These are phyloP conservation scores for Heliothis subflexa DNA, from an alignment of 1,140 invertebrate species.

Conservation along the genomic window DNA sequence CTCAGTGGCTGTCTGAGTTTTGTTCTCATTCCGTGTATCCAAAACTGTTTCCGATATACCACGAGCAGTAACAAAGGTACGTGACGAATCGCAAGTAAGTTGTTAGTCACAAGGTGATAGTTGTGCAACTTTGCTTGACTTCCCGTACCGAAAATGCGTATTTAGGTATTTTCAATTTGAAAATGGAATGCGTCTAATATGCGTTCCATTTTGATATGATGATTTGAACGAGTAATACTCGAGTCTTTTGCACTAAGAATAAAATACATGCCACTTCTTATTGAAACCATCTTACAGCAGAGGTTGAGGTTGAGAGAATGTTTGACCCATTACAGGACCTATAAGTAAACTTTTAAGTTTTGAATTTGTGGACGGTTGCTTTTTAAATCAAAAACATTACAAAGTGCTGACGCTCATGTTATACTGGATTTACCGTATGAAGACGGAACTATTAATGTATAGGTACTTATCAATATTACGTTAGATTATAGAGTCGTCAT, in stretches of 20 bases:
- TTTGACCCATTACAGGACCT: no score
- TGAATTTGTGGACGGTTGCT: no score
- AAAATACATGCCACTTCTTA: no score
- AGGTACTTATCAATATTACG: conserved; percentile 34
- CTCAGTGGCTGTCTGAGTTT: background rate
- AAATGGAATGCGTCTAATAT: no score
- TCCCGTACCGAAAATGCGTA: background rate
- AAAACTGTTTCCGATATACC: background rate
- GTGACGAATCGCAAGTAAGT: conserved; percentile 36
- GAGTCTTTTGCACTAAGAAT: no score
- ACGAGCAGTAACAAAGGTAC: conserved; percentile 35
- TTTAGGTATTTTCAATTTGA: no score
- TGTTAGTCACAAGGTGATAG: conserved; percentile 30
- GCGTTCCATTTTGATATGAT: no score
- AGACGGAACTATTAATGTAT: conserved; percentile 27
- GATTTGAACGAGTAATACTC: no score
- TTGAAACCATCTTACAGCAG: no score
- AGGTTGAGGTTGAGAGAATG: no score
- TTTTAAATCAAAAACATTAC: background rate
- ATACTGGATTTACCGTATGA: background rate
- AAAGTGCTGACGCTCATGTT: background rate
- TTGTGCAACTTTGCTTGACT: conserved; percentile 22
- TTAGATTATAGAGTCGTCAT: conserved; percentile 6
- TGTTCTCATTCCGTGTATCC: conserved; percentile 5
- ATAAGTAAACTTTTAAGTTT: no score